Evolutionary conservation across 1,140 invertebrate genomes (phyloP).

Genomic region (Aplysia californica): DNA sequence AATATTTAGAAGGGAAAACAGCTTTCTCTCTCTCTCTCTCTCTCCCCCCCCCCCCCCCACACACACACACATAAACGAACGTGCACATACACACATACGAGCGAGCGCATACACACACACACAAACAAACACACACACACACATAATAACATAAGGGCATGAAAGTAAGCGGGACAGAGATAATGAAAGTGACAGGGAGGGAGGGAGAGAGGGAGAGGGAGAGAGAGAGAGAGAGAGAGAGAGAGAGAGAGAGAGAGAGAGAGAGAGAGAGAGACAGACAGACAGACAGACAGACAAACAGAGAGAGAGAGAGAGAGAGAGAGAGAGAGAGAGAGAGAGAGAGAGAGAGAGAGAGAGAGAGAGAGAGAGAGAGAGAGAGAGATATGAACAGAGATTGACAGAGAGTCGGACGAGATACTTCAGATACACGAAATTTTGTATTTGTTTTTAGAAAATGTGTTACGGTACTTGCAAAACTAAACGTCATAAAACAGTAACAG

Average conservation of each 20-base stretch:
- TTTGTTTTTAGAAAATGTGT: too few species aligned
- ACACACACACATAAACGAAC: too few species aligned
- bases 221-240: constrained; percentile 8
- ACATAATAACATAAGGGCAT: neutral
- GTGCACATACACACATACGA: too few species aligned
- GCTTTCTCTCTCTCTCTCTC: too few species aligned
- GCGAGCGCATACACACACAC: neutral
- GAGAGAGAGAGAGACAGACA: neutral
- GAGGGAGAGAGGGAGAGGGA: neutral
- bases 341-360: neutral
- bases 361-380: neutral
- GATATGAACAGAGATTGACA: constrained; percentile 5
- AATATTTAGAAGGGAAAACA: too few species aligned
- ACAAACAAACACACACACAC: neutral
- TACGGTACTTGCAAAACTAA: too few species aligned
- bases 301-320: constrained; percentile 15
- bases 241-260: constrained; percentile 1
- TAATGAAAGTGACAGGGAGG: neutral
- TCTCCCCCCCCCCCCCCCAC: too few species aligned
- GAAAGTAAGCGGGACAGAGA: neutral
- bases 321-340: neutral
- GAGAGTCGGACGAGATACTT: neutral
- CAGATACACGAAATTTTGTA: too few species aligned
- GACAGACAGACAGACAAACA: neutral
- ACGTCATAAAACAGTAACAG: too few species aligned